These are phyloP conservation scores for Vanessa tameamea DNA, from an alignment of 1,140 invertebrate species.

Conservation along the genomic window DNA sequence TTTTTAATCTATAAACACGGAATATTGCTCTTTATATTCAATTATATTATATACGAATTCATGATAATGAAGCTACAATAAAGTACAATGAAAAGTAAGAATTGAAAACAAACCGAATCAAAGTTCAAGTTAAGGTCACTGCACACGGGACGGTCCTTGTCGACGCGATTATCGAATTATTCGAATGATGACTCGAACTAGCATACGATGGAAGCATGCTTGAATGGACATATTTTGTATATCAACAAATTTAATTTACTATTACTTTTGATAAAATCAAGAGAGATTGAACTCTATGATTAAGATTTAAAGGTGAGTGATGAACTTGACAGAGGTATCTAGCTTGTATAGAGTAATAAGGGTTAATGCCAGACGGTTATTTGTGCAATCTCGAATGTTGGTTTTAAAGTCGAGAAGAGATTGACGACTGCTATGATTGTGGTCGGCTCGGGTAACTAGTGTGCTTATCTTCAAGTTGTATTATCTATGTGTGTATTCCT, in stretches of 20 bases:
- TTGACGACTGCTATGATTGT: slow-evolving; percentile 54
- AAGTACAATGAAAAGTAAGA: slow-evolving; percentile 19
- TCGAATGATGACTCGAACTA: slow-evolving; percentile 53
- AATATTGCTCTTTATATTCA: not conserved
- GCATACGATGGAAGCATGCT: slow-evolving; percentile 38
- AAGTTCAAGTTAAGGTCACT: slow-evolving; percentile 36
- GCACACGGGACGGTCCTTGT: slow-evolving; percentile 31
- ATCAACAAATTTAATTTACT: slow-evolving; percentile 31
- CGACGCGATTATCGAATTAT: slow-evolving; percentile 56
- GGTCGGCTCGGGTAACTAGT: slow-evolving; percentile 38
- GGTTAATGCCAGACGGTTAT: slow-evolving; percentile 63
- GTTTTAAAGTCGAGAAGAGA: slow-evolving; percentile 48
- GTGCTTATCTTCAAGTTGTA: slow-evolving; percentile 48
- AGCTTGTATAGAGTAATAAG: slow-evolving; percentile 60
- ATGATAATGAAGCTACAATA: not conserved
- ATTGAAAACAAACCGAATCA: slow-evolving; percentile 22
- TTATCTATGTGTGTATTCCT: slow-evolving; percentile 45
- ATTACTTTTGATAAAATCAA: slow-evolving; percentile 34
- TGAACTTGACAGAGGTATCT: slow-evolving; percentile 35
- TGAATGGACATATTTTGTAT: slow-evolving; percentile 46
- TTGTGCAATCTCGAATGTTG: slow-evolving; percentile 70
- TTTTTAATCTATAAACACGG: too few species aligned
- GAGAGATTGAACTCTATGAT: slow-evolving; percentile 49
- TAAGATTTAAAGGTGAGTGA: slow-evolving; percentile 34
- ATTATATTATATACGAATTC: not conserved